Evolutionary conservation across 2,113 vertebrate genomes (phyloP).

Genomic region (Zosterops lateralis): DNA sequence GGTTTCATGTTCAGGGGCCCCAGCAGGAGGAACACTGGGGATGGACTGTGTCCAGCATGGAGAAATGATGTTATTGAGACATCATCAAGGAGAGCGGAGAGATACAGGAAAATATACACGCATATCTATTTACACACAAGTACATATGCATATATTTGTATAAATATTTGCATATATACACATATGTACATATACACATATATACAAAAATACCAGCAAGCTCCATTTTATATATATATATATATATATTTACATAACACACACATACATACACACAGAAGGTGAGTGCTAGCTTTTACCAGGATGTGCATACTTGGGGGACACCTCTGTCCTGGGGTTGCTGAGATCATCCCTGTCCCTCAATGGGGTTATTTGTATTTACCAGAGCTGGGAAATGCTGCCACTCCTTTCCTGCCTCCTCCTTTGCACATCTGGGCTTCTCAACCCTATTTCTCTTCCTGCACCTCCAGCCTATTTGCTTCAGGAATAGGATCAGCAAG

Average conservation of each 20-base stretch:
- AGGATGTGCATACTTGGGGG: no score
- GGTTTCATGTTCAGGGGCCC: neutral
- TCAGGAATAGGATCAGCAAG: neutral
- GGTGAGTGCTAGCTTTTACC: neutral
- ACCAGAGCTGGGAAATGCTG: neutral
- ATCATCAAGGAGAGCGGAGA: neutral
- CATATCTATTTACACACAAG: neutral
- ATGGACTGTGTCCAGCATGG: neutral
- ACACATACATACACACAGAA: fast-evolving
- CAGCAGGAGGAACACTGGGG: neutral
- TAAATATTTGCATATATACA: no score
- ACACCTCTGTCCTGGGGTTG: neutral
- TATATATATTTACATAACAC: fast-evolving
- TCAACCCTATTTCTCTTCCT: neutral
- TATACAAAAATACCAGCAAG: neutral
- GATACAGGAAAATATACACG: neutral
- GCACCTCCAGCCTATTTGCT: neutral
- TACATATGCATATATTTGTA: no score
- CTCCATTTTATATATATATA: fast-evolving
- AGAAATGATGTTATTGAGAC: neutral
- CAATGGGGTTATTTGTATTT: neutral
- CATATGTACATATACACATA: no score
- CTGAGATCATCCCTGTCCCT: neutral
- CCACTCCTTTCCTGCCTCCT: neutral
- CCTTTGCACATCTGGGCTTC: neutral